phyloP scores from a whole-genome alignment of 1,140 invertebrate species.

The Nebria ingens region DNA sequence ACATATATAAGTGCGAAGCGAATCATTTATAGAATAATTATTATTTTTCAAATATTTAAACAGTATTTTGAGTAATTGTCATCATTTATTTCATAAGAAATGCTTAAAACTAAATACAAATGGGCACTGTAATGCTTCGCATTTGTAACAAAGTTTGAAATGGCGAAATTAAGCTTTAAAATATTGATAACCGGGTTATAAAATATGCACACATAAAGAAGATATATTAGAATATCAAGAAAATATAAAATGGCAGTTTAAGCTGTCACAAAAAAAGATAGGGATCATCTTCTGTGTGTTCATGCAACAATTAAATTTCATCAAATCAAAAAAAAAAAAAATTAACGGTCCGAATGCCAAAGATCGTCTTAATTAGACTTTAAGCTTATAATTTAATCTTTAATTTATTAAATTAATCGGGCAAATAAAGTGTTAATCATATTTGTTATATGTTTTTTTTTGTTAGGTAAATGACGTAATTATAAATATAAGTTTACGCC shows the following conservation, averaged over 20 bases:
- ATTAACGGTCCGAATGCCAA: no score
- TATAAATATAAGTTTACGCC: not conserved
- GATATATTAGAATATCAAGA: not conserved
- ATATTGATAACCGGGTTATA: not conserved
- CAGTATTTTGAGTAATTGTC: constrained; percentile 3
- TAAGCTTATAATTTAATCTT: not conserved
- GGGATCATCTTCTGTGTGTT: not conserved
- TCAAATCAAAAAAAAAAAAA: not conserved
- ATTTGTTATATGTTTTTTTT: not conserved
- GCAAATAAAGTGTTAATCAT: not conserved
- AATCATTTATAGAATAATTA: constrained; percentile 4
- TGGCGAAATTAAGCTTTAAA: no score
- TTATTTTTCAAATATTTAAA: constrained; percentile 6
- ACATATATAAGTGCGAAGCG: no score
- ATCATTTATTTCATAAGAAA: constrained; percentile 7
- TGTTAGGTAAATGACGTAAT: not conserved
- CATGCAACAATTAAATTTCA: not conserved
- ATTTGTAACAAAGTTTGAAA: not conserved
- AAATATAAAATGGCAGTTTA: not conserved
- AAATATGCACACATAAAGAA: not conserved
- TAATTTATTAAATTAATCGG: not conserved
- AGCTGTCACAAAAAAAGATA: not conserved
- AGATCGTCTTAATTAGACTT: not conserved
- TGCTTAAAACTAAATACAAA: constrained; percentile 8
- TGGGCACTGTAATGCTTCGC: constrained; percentile 3